Base-by-base conservation (phyloP, 2,797 vertebrate species). In the Enteromius argenteus region DNA sequence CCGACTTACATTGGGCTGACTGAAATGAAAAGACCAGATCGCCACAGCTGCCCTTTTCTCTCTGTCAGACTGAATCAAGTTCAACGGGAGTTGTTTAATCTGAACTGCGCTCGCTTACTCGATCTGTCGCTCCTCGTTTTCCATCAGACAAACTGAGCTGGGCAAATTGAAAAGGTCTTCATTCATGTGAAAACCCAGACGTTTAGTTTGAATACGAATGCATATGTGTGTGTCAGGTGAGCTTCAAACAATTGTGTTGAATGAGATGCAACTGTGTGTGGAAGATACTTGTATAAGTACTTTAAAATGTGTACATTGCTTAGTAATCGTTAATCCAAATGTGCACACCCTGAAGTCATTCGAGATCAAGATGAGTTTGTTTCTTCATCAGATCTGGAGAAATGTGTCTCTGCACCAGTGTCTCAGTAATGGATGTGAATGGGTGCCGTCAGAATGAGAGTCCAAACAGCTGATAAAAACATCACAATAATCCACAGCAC, bases 11-110 rank as follows among this genome's bases (percentile, higher is more conserved):
- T 83, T 85, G 80, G 72, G 62, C 67, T 49, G 85, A 58, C 39
- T 83, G 85, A 71, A 85, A 81, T 85, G 78, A 85, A 84, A 71
- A 79, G 87, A 84, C 51, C 60, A 62, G 77, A 87, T 79, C 74
- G 4, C 62, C 49, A 72, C 77, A 80, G 75, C 58, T 87, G 79
- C 60, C 84, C 84, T 88, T 88, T 86, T 85, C 81, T 85, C 72
- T 74, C 80, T 81, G 86, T 87, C 86, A 85, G 67, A 74, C 60
- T 69, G 46, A 79, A 84, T 87, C 67, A 67, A 8, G 72, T 73
- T 88, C 72, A 85, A 72, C 32, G 35, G 44, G 66, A 85, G 76
- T 79, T 42, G 42, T 79, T 84, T 83, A 17, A 88, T 85, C 60
- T 83, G 44, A 73, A 77, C 46, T 51, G 76, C 39, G 9, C 56